phyloP scores from a whole-genome alignment of 2,797 vertebrate species.

The Dicrostonyx torquatus region DNA sequence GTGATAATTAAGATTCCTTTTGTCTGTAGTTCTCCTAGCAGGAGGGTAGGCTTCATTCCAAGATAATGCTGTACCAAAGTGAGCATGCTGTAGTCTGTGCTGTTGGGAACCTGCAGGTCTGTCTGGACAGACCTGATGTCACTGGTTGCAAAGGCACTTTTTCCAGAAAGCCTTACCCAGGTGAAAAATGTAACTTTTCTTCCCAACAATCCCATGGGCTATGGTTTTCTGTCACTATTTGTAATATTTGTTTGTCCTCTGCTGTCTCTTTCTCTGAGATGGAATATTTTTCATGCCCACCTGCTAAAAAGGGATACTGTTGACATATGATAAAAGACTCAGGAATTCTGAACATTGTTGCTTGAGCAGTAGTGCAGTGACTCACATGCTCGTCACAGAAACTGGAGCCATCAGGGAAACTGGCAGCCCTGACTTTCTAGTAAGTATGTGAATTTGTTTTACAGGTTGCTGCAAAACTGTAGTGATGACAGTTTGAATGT shows the following conservation, averaged over 20 bases:
- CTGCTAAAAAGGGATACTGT: rapidly evolving
- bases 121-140: neutral
- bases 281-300: neutral
- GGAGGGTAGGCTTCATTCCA: neutral
- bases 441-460: constrained; percentile 35
- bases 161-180: neutral
- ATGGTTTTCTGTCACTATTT: no score
- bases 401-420: neutral
- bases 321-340: neutral
- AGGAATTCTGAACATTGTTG: neutral
- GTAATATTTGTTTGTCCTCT: neutral
- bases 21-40: neutral
- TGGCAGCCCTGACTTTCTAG: neutral
- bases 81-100: neutral
- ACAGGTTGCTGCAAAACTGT: constrained; percentile 93
- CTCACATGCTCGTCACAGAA: rapidly evolving
- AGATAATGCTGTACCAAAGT: neutral
- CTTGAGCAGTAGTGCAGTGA: neutral
- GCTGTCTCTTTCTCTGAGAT: neutral
- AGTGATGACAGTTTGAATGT: constrained; percentile 94
- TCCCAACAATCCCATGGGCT: no score
- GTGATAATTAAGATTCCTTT: neutral
- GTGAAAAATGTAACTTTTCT: neutral
- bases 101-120: neutral
- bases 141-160: neutral